These are phyloP conservation scores for Sarotherodon lohbergeri DNA, from an alignment of 2,113 vertebrate genomes.

Conservation along the genomic window DNA sequence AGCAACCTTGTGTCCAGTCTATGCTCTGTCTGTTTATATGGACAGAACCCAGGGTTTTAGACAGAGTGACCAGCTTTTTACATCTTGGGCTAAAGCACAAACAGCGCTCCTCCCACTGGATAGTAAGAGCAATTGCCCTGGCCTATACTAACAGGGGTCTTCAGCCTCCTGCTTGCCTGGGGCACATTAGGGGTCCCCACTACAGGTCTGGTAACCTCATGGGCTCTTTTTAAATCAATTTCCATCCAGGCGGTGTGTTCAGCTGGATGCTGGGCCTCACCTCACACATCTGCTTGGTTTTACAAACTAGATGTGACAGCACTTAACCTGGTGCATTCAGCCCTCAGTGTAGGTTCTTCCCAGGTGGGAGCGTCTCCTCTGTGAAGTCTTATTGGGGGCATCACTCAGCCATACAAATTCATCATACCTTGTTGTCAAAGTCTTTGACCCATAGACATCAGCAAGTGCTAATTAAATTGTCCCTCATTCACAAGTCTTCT, in stretches of 20 bases:
- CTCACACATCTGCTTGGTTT: neutral
- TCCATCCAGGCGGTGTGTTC: neutral
- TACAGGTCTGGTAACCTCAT: neutral
- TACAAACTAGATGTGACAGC: neutral
- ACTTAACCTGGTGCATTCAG: neutral
- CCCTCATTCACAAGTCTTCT: neutral
- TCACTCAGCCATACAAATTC: neutral
- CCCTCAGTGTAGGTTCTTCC: neutral
- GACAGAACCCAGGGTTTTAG: neutral
- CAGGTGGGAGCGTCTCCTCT: accelerated
- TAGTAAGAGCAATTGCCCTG: neutral
- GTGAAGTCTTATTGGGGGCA: neutral
- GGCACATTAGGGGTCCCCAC: neutral
- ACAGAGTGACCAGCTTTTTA: neutral
- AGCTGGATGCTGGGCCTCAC: neutral
- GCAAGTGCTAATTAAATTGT: neutral
- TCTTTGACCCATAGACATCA: neutral
- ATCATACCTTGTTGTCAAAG: neutral
- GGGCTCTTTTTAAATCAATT: neutral
- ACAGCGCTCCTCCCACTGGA: neutral
- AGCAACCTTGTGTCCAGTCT: neutral
- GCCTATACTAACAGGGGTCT: neutral
- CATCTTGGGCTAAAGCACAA: neutral
- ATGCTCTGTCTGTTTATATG: neutral
- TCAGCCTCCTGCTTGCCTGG: neutral